These are phyloP conservation scores for Nebria salina DNA, from an alignment of 2,888 invertebrate genomes.

Conservation along the genomic window DNA sequence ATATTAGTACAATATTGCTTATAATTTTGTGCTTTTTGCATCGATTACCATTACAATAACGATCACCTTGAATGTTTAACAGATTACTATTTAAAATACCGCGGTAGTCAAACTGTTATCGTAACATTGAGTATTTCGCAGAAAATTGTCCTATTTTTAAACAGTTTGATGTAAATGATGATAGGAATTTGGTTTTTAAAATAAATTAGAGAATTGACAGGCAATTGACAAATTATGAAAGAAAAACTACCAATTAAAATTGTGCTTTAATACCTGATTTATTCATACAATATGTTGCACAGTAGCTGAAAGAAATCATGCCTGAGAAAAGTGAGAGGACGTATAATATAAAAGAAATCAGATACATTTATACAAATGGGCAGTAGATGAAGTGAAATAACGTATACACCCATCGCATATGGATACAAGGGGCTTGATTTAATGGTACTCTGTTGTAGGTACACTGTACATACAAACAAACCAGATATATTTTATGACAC, in stretches of 20 bases:
- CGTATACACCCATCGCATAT: background rate
- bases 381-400: background rate
- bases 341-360: background rate
- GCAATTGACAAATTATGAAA: too few species aligned
- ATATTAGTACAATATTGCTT: conserved; percentile 5
- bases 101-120: background rate
- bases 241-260: too few species aligned
- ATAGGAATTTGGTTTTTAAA: too few species aligned
- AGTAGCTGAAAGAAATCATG: too few species aligned
- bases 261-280: too few species aligned
- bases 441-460: background rate
- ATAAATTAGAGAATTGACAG: too few species aligned
- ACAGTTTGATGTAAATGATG: too few species aligned
- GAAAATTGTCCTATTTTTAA: too few species aligned
- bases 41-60: background rate
- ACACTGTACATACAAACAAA: background rate
- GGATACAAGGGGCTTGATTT: background rate
- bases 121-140: too few species aligned
- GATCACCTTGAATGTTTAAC: too few species aligned
- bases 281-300: too few species aligned
- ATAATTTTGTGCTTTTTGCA: conserved; percentile 13
- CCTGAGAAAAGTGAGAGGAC: too few species aligned
- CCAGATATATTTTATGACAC: background rate
- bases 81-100: background rate
- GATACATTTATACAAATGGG: background rate